Evolutionary conservation across 2,113 vertebrate genomes (phyloP).

Genomic region (Chaetops frenatus): DNA sequence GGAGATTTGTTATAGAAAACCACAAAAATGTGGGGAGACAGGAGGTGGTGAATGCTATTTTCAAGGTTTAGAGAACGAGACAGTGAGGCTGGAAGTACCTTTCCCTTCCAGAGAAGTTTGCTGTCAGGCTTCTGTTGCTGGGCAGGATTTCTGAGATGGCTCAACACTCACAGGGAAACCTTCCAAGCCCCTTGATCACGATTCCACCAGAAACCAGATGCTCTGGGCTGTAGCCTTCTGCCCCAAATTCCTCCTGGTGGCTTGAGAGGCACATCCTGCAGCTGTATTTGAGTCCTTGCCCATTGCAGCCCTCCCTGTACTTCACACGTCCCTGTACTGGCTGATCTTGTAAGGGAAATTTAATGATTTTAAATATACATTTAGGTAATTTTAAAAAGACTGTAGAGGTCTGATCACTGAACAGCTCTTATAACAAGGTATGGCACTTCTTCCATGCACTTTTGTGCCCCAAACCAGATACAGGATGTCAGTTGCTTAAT

Average conservation of each 20-base stretch:
- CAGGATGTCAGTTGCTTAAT: neutral
- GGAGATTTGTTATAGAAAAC: neutral
- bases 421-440: neutral
- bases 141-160: neutral
- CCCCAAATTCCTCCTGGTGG: neutral
- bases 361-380: neutral
- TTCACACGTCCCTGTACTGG: neutral
- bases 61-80: neutral
- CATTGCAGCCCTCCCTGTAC: rapidly evolving
- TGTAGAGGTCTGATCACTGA: neutral
- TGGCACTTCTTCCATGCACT: neutral
- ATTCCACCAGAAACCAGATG: neutral
- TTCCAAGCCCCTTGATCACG: neutral
- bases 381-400: neutral
- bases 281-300: neutral
- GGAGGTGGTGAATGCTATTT: neutral
- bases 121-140: neutral
- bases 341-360: neutral
- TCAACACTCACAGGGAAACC: neutral
- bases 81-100: neutral
- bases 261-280: neutral
- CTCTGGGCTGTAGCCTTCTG: neutral
- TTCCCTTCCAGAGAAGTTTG: neutral
- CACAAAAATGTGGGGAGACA: neutral
- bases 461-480: neutral